Evolutionary conservation across 2,113 vertebrate genomes (phyloP).

Genomic region (Nymphicus hollandicus): DNA sequence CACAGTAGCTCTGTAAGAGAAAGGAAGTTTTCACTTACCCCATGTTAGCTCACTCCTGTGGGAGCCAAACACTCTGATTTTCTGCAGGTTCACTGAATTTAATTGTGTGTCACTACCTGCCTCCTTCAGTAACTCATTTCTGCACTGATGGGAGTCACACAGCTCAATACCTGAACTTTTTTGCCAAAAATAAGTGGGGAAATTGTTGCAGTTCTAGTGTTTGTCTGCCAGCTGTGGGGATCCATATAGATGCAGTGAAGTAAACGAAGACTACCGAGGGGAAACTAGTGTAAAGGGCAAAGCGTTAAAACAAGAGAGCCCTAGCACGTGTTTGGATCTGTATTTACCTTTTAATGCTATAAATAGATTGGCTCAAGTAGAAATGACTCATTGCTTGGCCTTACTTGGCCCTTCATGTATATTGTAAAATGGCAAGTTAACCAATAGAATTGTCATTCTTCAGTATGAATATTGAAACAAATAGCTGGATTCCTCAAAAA

Average conservation of each 20-base stretch:
- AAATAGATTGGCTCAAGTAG: background rate
- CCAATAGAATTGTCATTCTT: background rate
- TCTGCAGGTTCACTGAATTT: background rate
- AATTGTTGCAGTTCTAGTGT: background rate
- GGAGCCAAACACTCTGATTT: background rate
- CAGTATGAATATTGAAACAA: background rate
- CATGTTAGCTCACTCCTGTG: background rate
- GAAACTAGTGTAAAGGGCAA: background rate
- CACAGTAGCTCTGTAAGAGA: background rate
- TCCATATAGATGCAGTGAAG: background rate
- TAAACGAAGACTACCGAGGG: background rate
- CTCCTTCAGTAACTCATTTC: background rate
- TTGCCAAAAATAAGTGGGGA: background rate
- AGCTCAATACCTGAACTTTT: background rate
- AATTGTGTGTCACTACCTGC: background rate
- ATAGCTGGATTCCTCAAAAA: background rate
- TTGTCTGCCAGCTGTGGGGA: background rate
- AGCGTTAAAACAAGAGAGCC: background rate
- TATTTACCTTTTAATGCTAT: background rate
- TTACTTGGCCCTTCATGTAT: background rate
- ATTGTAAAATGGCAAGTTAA: background rate
- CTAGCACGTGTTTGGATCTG: background rate
- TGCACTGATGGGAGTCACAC: background rate
- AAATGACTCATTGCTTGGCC: background rate
- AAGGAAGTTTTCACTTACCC: background rate